Evolutionary conservation across 2,113 vertebrate species (phyloP), one percentile per base, ranked within the genome.

Genomic region (Podocnemis expansa): DNA sequence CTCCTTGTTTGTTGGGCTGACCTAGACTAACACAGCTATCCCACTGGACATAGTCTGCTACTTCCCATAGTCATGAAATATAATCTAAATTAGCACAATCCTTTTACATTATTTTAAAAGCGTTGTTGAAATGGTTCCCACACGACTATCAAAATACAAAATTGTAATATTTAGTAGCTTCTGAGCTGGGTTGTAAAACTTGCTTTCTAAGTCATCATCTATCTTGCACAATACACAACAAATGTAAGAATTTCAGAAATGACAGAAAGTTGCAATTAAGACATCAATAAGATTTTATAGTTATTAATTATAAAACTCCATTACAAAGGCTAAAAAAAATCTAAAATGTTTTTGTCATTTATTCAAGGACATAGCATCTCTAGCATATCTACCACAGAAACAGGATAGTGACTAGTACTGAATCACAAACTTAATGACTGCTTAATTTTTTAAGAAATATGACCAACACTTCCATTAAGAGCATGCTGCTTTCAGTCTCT

Each of bases 401-500:
- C 6, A 87, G 17, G 5, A 12, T 41, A 63, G 7, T 41, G 41
- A 83, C 80, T 95, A 27, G 63, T 49, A 63, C 1, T 34, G 81
- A 34, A 83, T 75, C 95, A 82, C 82, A 84, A 95, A 80, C 22
- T 88, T 95, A 94, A 97, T 81, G 91, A 84, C 90, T 90, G 55
- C 76, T 89, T 95, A 91, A 81, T 96, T 95, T 97, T 98, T 98
- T 83, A 96, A 97, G 93, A 95, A 96, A 95, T 90, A 43, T 85
- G 41, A 89, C 79, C 82, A 1, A 79, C 51, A 52, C 49, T 95
- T 97, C 85, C 92, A 87, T 93, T 97, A 97, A 95, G 80, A 78
- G 78, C 80, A 75, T 51, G 31, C 51, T 93, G 52, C 87, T 96
- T 96, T 95, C 78, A 89, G 52, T 96, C 89, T 93, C 95, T 81